Evolutionary conservation across 2,888 invertebrate genomes (phyloP).

Genomic region (Celastrina argiolus): DNA sequence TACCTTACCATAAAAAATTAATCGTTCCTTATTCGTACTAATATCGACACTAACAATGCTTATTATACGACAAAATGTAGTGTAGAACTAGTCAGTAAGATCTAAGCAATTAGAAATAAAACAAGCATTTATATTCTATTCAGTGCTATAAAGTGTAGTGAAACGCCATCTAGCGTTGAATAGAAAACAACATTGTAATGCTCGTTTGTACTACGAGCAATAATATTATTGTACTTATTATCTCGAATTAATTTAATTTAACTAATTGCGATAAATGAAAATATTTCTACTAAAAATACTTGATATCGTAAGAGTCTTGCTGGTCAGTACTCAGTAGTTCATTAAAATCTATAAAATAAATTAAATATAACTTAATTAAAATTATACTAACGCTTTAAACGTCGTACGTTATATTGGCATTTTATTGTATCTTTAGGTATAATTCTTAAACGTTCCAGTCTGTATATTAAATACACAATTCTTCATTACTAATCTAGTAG

Average conservation of each 20-base stretch:
- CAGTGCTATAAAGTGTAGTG: neutral
- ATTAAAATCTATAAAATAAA: neutral
- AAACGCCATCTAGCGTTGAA: neutral
- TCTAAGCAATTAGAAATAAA: conserved; percentile 24
- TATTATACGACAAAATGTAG: conserved; percentile 28
- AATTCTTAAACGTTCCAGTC: conserved; percentile 52
- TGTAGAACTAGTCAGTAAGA: conserved; percentile 58
- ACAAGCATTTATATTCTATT: conserved; percentile 26
- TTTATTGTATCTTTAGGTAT: conserved; percentile 48
- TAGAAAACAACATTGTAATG: neutral
- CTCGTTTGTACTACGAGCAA: neutral
- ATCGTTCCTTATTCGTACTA: neutral
- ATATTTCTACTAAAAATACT: neutral
- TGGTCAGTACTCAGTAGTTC: neutral
- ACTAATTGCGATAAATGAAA: neutral
- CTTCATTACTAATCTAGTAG: conserved; percentile 45
- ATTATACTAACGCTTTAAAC: conserved; percentile 47
- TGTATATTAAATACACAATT: conserved; percentile 45
- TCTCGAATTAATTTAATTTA: neutral
- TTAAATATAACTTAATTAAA: conserved; percentile 7
- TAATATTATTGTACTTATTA: neutral
- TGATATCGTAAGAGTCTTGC: neutral
- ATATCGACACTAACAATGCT: neutral
- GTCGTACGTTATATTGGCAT: conserved; percentile 73
- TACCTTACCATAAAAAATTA: conserved; percentile 9